Base-by-base conservation (phyloP, 2,888 invertebrate genomes). In the Pegoplata infirma region DNA sequence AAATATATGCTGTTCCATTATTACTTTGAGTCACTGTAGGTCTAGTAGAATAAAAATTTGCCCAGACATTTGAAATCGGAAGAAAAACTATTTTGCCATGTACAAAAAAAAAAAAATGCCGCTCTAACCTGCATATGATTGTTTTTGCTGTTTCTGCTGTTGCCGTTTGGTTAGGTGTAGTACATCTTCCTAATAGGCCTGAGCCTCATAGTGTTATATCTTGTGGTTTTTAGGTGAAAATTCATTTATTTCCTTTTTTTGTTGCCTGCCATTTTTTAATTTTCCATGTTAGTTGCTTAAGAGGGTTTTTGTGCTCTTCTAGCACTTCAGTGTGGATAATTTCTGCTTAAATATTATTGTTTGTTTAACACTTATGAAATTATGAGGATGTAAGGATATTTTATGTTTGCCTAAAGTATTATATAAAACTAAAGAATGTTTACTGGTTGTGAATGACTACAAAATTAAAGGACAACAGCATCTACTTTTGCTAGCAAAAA, bases 281-380 rank as follows among this genome's bases (percentile, higher is more conserved):
- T 2, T n/a, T 40, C 36, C 5, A 40, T 40, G 5, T n/a, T n/a
- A 40, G 36, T 12, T n/a, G n/a, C n/a, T n/a, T 5, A 40, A 40
- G 36, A n/a, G 36, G 25, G 25, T 25, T 25, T 25, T 25, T 25
- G 25, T 25, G 6, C 3, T 25, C 25, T 25, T n/a, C n/a, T n/a
- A n/a, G n/a, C n/a, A n/a, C n/a, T n/a, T n/a, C 3, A n/a, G 36
- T 40, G n/a, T 40, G 2, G 36, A 40, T 40, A 40, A 40, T 40
- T 40, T 40, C 36, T 40, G n/a, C 49, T 51, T 36, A 72, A 64
- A 56, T 58, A 73, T 73, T 64, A 49, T 64, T 58, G 51, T 66
- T 67, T 59, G 66, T 53, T 67, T 74, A 51, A 46, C 59, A 53
- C 59, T 67, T 28, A 28, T 32, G 44, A 23, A 53, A 46, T 59